Base-by-base conservation (phyloP, 2,797 vertebrate genomes). In the Neomorphus geoffroyi region DNA sequence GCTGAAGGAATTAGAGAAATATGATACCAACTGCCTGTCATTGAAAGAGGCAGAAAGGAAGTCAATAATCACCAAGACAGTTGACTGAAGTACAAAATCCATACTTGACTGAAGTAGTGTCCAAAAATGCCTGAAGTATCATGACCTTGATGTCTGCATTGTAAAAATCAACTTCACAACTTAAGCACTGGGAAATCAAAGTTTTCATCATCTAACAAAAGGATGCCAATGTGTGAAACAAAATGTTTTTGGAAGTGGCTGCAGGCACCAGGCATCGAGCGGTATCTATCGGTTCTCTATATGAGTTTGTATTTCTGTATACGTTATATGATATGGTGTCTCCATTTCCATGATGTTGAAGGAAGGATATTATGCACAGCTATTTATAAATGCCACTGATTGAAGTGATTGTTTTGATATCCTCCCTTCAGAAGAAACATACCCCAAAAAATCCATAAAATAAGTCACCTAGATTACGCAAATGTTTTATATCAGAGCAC, bases 81-180 rank as follows among this genome's bases (percentile, higher is more conserved):
- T 19, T 65, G 57, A 87, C 8, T 56, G 70, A 90, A 92, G 41
- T 53, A 57, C 24, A 90, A 94, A 96, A 95, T 88, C 87, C 61
- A 86, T 96, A 73, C 11, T 43, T 84, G 21, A 72, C 58, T 91
- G 56, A 80, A 86, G 32, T 33, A n/a, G 32, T 37, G 77, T 58
- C 69, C 72, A 88, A 74, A 86, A 86, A 41, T 32, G 46, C 27
- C 54, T 78, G 43, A 71, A 83, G 69, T 86, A 72, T 66, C 35
- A 22, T 13, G 41, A 93, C 50, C 87, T 75, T 88, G 87, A 83
- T 66, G 84, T 56, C 77, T 75, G 30, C 0, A 0, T 66, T 80
- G 65, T 65, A 92, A 80, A 89, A 92, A 82, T 57, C 65, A 87
- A 21, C 48, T 74, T 87, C 56, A 53, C 35, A 73, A 1, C n/a